A percentile compares a stretch with the other conserved stretches of the same genome.
phyloP scores from a whole-genome alignment of 2,113 vertebrate species.

The Neodontobutis hainanensis region DNA sequence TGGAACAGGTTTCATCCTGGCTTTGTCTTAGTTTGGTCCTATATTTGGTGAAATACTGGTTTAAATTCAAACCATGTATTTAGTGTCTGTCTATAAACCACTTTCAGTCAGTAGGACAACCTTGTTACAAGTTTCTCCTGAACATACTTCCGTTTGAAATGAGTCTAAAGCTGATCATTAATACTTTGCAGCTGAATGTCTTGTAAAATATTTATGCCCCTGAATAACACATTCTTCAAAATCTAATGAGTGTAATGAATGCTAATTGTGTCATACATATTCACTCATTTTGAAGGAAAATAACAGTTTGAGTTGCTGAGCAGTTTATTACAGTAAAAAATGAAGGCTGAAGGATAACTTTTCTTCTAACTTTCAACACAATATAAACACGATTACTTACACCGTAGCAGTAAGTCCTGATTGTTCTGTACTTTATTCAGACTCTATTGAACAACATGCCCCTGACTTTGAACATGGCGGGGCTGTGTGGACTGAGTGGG shows the following conservation, averaged over 20 bases:
- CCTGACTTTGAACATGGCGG: not conserved
- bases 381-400: too few relatives aligned
- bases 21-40: too few relatives aligned
- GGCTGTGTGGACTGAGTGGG: constrained; percentile 30
- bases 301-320: not conserved
- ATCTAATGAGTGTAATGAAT: not conserved
- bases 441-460: not conserved
- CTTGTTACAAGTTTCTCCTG: not conserved
- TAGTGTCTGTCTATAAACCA: too few relatives aligned
- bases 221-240: not conserved
- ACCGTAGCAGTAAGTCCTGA: too few relatives aligned
- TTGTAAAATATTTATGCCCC: not conserved
- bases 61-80: too few relatives aligned
- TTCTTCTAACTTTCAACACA: not conserved
- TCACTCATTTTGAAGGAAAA: not conserved
- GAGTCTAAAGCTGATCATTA: not conserved
- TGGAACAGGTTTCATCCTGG: too few relatives aligned
- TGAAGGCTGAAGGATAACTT: not conserved
- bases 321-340: not conserved
- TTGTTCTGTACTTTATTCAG: too few relatives aligned
- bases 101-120: not conserved
- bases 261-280: not conserved
- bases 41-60: too few relatives aligned
- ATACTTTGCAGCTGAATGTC: not conserved
- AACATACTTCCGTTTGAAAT: not conserved